Evolutionary conservation across 2,113 vertebrate genomes (phyloP).

Genomic region (Dicrurus megarhynchus): DNA sequence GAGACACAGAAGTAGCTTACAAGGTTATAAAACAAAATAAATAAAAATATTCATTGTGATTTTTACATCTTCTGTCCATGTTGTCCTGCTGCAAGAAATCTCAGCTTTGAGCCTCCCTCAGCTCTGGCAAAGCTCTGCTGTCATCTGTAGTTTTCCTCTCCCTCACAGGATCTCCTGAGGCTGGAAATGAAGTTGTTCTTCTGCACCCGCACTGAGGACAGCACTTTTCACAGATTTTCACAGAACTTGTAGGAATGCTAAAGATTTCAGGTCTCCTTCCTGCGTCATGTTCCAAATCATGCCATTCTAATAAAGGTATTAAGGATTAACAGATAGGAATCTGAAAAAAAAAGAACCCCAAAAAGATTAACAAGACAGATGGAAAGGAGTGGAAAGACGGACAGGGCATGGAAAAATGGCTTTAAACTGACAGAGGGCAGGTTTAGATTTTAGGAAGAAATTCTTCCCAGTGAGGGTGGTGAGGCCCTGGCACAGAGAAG

Average conservation of each 20-base stretch:
- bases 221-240: background rate
- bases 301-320: background rate
- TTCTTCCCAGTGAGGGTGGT: background rate
- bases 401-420: background rate
- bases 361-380: background rate
- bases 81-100: background rate
- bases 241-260: background rate
- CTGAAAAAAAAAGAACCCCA: background rate
- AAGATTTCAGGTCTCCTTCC: background rate
- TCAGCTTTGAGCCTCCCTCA: background rate
- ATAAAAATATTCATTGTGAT: background rate
- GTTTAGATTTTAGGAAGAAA: background rate
- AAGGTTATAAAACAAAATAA: background rate
- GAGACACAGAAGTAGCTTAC: background rate
- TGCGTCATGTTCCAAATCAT: background rate
- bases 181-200: background rate
- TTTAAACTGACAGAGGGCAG: background rate
- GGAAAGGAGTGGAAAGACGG: too few species aligned
- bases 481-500: background rate
- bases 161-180: background rate
- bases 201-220: background rate
- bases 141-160: rapidly evolving
- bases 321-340: background rate
- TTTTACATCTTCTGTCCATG: background rate
- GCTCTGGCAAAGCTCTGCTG: background rate